Conservation (phyloP, 92 coral and sea anemone species). For the Heteractis magnifica region DNA sequence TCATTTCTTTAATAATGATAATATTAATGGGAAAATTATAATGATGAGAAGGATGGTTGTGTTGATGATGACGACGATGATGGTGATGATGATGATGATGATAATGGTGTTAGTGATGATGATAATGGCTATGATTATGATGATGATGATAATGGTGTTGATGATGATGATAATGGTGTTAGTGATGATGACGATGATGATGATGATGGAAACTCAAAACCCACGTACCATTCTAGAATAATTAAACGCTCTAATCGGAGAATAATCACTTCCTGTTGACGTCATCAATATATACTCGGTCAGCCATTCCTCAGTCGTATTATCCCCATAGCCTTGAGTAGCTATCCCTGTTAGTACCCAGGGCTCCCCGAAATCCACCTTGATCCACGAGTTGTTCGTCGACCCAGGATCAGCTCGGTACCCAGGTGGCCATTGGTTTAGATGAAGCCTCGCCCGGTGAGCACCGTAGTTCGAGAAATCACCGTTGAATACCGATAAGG, state of each 20-base stretch:
- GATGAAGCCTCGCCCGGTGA: conserved; percentile 48
- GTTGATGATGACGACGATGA: not conserved
- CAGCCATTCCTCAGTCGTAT: conserved; percentile 48
- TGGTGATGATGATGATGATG: too few species aligned
- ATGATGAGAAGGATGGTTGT: not conserved
- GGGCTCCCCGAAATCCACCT: conserved; percentile 31
- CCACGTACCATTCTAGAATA: conserved; percentile 12
- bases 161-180: too few species aligned
- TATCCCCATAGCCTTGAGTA: conserved; percentile 54
- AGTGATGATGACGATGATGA: not conserved
- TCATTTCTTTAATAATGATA: too few species aligned
- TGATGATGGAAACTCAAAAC: not conserved
- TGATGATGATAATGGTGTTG: too few species aligned
- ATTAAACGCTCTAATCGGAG: conserved; percentile 16
- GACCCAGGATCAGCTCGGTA: conserved; percentile 36
- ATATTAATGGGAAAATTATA: too few species aligned
- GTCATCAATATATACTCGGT: conserved; percentile 33
- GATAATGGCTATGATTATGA: too few species aligned
- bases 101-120: not conserved
- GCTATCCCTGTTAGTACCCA: conserved; percentile 55
- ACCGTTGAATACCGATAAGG: conserved; percentile 37
- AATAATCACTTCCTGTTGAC: conserved; percentile 24
- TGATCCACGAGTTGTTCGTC: conserved; percentile 30
- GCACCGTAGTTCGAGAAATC: conserved; percentile 46
- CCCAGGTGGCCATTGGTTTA: conserved; percentile 32